phyloP scores from a whole-genome alignment of 2,113 vertebrate genomes.

The Xiphorhynchus elegans region DNA sequence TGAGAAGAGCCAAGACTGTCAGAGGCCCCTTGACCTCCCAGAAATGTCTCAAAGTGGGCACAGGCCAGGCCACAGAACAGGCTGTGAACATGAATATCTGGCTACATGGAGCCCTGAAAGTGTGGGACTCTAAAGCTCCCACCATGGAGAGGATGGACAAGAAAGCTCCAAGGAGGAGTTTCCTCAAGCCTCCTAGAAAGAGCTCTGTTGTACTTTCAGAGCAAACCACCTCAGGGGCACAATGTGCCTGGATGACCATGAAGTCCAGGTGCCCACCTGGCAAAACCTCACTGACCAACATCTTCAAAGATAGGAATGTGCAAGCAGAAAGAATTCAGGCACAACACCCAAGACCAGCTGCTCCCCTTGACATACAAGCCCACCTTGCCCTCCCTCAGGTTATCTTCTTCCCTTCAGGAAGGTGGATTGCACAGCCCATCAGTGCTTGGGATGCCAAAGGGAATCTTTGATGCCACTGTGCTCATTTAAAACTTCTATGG shows the following conservation, averaged over 20 bases:
- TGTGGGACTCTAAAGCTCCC: not conserved
- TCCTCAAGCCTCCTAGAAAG: not conserved
- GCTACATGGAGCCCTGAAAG: not conserved
- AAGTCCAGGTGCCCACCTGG: not conserved
- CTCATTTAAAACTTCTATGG: not conserved
- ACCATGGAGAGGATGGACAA: not conserved
- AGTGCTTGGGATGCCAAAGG: not conserved
- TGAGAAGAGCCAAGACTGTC: not conserved
- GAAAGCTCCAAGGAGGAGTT: not conserved
- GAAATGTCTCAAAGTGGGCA: not conserved
- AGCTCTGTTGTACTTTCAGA: not conserved
- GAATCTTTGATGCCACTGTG: conserved; percentile 13
- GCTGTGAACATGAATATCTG: accelerated
- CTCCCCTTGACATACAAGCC: not conserved
- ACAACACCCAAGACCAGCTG: accelerated
- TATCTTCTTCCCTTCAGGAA: not conserved
- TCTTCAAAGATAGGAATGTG: not conserved
- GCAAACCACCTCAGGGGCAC: not conserved
- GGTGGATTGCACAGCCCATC: not conserved
- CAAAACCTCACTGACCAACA: not conserved
- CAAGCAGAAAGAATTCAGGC: not conserved
- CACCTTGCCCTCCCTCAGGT: not conserved
- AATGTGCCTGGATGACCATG: accelerated
- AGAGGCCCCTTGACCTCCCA: not conserved
- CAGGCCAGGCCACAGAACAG: not conserved